Base-by-base conservation (phyloP, 2,797 vertebrate genomes). In the Poecilia picta region DNA sequence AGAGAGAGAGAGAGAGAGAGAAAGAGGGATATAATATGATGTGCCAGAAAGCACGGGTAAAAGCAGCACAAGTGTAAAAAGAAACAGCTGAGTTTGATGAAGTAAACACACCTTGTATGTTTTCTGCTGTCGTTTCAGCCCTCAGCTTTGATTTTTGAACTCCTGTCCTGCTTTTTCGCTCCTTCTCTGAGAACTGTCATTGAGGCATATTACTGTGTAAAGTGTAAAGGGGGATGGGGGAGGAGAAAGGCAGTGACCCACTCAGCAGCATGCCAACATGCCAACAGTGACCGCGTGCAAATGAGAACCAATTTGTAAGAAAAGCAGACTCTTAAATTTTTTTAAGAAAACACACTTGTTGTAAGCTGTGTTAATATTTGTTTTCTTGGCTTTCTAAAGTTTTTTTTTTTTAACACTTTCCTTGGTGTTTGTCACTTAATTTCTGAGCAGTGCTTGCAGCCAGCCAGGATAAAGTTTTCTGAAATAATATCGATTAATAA, bases 101-200 rank as follows among this genome's bases (percentile, higher is more conserved):
- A 83, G 87, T 88, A 86, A 90, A 84, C 84, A 72, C 85, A 87
- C 89, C 87, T 88, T 72, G 80, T 81, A 83, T 82, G 81, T 85
- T 72, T 76, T 75, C 76, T 85, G 82, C 77, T 43, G 47, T 62
- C 87, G 87, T 83, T 88, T 81, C 74, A 75, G 82, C 76, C 81
- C 81, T 82, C 7, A 83, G 88, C 84, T 88, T 80, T 47, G 77
- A 77, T 41, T 66, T 72, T 82, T 85, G 80, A 59, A 75, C 82
- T 80, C 80, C 83, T 76, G 68, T 81, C 73, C 79, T 55, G 73
- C 57, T 83, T 70, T 76, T 90, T 87, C 83, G 70, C 89, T 89
- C 84, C 81, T 79, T 88, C 73, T 72, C 73, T 87, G 84, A 88
- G 81, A 90, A 79, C 79, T 91, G 83, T 92, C 91, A 31, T 59